Evolutionary conservation across 2,888 invertebrate genomes (phyloP), one percentile per base, ranked within the genome.

Genomic region (Philaethria dido): DNA sequence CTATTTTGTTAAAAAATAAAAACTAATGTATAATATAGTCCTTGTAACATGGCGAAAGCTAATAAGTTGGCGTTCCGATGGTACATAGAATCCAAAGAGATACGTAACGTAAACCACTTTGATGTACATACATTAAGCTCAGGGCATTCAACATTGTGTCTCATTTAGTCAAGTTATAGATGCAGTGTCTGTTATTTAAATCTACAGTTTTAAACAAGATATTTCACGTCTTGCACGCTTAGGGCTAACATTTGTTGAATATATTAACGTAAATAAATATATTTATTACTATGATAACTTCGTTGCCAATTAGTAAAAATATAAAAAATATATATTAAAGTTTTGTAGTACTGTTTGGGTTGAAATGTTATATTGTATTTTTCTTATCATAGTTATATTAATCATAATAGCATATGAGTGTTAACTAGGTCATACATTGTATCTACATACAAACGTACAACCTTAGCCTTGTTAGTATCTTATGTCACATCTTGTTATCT

Each of bases 391-490:
- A n/a, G 2, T 3, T 25, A n/a, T 14, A 25, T 0, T 6, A 25
- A 48, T 6, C 22, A 25, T 48, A 48, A 4, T 14, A 22, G 14
- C 20, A 18, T 18, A 48, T 33, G 3, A 57, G 55, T 50, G 39
- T 60, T 42, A 59, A 59, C 39, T 50, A 44, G 18, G 50, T 20
- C 45, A 47, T 33, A 45, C 20, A 8, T 22, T 57, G 50, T 72
- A 64, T 64, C 69, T 69, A 72, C 67, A 72, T 70, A 75, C 33
- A 60, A 60, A 57, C 72, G 74, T 72, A 72, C 86, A 90, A 90
- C 91, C 90, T 91, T 90, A 89, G 89, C 90, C 90, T 85, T 85
- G 78, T 85, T 89, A 81, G 75, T 14, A 22, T 9, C 42, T 70
- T 73, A 72, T 70, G 62, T 70, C 71, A 73, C 74, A 78, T 18